These are phyloP conservation scores for Pristionchus exspectatus DNA, from an alignment of 2,888 invertebrate genomes.

Conservation along the genomic window DNA sequence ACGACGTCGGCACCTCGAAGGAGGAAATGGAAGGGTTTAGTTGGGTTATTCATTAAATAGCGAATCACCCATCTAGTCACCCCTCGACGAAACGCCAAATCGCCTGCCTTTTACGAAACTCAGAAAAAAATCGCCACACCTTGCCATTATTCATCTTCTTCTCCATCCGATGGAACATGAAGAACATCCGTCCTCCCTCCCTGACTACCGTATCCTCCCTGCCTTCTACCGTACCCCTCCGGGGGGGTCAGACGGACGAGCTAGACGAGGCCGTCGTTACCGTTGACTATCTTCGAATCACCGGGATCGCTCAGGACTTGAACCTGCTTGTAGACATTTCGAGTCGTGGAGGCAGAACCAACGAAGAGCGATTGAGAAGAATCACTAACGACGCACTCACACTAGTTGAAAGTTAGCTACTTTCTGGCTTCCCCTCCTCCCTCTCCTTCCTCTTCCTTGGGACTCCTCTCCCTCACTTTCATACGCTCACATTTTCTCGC, in stretches of 20 bases:
- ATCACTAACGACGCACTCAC: not conserved
- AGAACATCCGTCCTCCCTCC: not conserved
- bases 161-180: conserved; percentile 38
- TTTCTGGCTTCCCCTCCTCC: not conserved
- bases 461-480: not conserved
- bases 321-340: not conserved
- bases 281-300: not conserved
- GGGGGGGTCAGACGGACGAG: not conserved
- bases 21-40: no score
- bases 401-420: conserved; percentile 11
- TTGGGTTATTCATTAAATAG: no score
- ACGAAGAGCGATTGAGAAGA: not conserved
- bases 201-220: not conserved
- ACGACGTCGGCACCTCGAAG: no score
- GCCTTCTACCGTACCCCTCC: conserved; percentile 7
- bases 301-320: not conserved
- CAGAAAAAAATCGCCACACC: not conserved
- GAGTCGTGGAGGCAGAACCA: not conserved
- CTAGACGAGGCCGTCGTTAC: not conserved
- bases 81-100: not conserved
- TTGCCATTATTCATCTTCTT: conserved; percentile 28
- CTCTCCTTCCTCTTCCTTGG: not conserved
- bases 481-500: not conserved
- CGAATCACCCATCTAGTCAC: not conserved
- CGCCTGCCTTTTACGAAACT: not conserved